A percentile compares a stretch with the other conserved stretches of the same genome.
Conservation (phyloP, 2,888 invertebrate genomes). For the Onthophagus sagittarius region DNA sequence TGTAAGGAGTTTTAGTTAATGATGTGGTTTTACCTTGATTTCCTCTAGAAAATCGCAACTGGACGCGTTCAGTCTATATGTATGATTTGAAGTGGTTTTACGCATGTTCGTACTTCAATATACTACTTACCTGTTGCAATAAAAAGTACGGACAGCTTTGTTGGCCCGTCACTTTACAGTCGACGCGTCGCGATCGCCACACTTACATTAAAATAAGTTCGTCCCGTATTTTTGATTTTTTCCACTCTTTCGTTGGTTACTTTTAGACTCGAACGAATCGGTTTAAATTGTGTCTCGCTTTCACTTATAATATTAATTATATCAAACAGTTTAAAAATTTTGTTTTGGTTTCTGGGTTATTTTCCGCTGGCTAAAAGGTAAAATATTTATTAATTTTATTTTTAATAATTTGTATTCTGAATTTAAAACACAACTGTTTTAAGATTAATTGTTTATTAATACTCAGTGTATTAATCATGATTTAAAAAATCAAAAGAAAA, state of each 20-base stretch:
- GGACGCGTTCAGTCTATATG: no score
- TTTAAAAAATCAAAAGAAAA: no score
- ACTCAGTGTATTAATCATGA: no score
- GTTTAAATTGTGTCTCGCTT: not conserved
- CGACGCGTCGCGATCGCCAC: not conserved
- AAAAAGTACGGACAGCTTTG: not conserved
- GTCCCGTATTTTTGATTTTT: not conserved
- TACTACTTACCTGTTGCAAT: not conserved
- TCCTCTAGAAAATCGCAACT: not conserved
- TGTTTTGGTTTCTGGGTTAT: not conserved
- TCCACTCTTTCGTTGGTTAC: not conserved
- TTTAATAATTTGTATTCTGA: not conserved
- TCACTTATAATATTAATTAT: not conserved
- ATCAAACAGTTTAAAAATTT: not conserved
- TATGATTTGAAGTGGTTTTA: no score
- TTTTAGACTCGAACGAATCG: not conserved
- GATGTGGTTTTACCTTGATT: not conserved
- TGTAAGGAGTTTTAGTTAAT: not conserved
- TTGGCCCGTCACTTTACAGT: not conserved
- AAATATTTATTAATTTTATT: not conserved
- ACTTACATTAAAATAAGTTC: not conserved
- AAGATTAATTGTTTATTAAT: no score
- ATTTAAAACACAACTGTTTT: no score
- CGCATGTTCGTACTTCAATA: no score
- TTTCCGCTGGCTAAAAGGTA: not conserved